Evolutionary conservation across 2,888 invertebrate genomes (phyloP).

Genomic region (Beris morrisii): DNA sequence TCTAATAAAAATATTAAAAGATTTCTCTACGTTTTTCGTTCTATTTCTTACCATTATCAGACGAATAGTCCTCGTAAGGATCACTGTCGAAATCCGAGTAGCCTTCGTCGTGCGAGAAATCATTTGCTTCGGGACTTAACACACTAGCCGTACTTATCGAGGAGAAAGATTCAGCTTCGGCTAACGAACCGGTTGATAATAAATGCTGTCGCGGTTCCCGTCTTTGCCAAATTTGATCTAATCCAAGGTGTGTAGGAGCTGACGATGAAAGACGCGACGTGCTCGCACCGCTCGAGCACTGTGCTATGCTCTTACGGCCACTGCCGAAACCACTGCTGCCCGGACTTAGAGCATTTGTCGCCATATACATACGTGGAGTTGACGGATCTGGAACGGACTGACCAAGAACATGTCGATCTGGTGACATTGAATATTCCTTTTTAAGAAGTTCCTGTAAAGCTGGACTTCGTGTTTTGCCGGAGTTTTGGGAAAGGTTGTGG

Average conservation of each 20-base stretch:
- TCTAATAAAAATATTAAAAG: conserved; percentile 53
- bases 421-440: conserved; percentile 64
- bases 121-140: conserved; percentile 77
- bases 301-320: conserved; percentile 36
- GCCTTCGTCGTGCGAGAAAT: conserved; percentile 83
- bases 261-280: conserved; percentile 76
- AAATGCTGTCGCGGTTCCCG: conserved; percentile 85
- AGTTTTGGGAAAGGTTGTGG: conserved; percentile 43
- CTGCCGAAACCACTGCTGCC: conserved; percentile 52
- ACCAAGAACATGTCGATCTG: conserved; percentile 62
- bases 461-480: conserved; percentile 47
- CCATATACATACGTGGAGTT: conserved; percentile 57
- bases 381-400: conserved; percentile 67
- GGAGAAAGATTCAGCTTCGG: conserved; percentile 82
- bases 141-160: conserved; percentile 81
- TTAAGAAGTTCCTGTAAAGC: conserved; percentile 70
- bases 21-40: background rate
- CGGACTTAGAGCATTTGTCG: conserved; percentile 52
- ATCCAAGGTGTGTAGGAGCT: conserved; percentile 80
- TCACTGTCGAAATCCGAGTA: conserved; percentile 84
- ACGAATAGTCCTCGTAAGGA: conserved; percentile 83
- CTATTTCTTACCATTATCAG: conserved; percentile 67
- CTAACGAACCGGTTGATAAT: conserved; percentile 79
- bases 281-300: conserved; percentile 48
- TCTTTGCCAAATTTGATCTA: conserved; percentile 84